phyloP scores from a whole-genome alignment of 2,888 invertebrate species.

The Drosophila longiperda region DNA sequence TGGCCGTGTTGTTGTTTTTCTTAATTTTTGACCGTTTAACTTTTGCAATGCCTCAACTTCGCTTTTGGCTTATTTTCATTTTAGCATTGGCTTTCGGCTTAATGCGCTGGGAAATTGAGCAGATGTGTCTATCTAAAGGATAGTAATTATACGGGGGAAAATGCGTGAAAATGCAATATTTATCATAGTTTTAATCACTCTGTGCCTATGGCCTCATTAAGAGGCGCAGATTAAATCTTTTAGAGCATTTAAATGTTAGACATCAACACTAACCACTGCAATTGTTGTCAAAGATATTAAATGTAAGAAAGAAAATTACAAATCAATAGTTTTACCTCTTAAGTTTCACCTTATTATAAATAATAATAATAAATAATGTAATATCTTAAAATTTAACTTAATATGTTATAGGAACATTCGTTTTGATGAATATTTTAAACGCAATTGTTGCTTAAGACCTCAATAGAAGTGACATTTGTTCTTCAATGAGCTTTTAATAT shows the following conservation, averaged over 20 bases:
- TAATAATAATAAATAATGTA: too few relatives aligned
- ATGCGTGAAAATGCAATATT: conserved; percentile 38
- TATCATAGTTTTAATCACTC: conserved; percentile 62
- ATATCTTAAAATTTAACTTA: neutral
- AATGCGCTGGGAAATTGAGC: conserved; percentile 66
- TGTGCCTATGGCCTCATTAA: conserved; percentile 4
- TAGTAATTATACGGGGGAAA: conserved; percentile 40
- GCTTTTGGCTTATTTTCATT: conserved; percentile 7
- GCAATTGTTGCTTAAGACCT: neutral
- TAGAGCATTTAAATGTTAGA: conserved; percentile 2
- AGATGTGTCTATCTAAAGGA: conserved; percentile 48
- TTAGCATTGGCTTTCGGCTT: conserved; percentile 39
- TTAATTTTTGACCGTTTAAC: conserved; percentile 75
- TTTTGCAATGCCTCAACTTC: conserved; percentile 55
- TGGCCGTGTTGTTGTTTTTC: conserved; percentile 44
- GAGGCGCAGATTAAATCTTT: neutral
- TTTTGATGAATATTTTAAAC: neutral
- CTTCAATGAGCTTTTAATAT: neutral
- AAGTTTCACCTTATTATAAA: too few relatives aligned
- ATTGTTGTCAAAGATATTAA: conserved; percentile 1
- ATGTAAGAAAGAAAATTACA: conserved; percentile 2
- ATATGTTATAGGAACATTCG: neutral
- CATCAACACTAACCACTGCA: conserved; percentile 29
- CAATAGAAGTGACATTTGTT: neutral
- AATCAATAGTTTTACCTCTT: too few relatives aligned